A percentile compares a stretch with the other conserved stretches of the same genome.
These are phyloP conservation scores for Drosophila arawakana DNA, from an alignment of 1,140 invertebrate genomes.

Conservation along the genomic window DNA sequence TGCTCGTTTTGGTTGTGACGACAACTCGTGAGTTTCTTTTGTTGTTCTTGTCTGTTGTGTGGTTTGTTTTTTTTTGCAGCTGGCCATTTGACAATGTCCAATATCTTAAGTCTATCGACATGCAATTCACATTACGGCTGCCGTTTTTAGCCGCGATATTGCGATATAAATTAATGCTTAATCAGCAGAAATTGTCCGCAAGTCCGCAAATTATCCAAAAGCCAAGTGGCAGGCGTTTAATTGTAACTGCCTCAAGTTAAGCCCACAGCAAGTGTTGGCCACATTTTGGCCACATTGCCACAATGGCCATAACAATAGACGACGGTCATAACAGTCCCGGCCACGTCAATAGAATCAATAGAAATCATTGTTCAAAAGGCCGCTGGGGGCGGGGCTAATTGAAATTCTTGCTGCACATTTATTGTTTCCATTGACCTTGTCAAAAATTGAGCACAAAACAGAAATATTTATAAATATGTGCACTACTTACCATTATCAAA, in stretches of 20 bases:
- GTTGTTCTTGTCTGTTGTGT: constrained; percentile 8
- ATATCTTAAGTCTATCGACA: constrained; percentile 13
- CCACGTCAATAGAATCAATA: constrained; percentile 34
- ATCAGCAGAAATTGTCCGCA: constrained; percentile 75
- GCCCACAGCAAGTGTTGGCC: constrained; percentile 43
- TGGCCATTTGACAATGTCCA: constrained; percentile 42
- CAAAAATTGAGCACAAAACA: neutral
- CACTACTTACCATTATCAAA: constrained; percentile 91
- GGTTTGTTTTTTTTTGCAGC: constrained; percentile 24
- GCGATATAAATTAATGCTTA: constrained; percentile 78
- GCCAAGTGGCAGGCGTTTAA: constrained; percentile 73
- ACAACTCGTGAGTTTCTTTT: constrained; percentile 45
- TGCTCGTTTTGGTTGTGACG: constrained; percentile 43
- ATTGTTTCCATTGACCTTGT: constrained; percentile 59
- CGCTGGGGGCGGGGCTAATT: constrained; percentile 54
- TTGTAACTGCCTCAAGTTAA: constrained; percentile 64
- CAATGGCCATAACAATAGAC: constrained; percentile 3
- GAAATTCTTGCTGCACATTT: constrained; percentile 69
- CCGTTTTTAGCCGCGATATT: constrained; percentile 37
- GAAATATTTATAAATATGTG: neutral
- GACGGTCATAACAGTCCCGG: constrained; percentile 16
- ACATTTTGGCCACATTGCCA: constrained; percentile 41
- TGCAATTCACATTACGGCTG: constrained; percentile 66
- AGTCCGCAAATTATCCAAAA: constrained; percentile 73
- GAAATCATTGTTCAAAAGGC: constrained; percentile 14